Percentiles rank a stretch among this genome's conserved stretches.
Evolutionary conservation across 2,113 vertebrate genomes (phyloP).

Genomic region (Myotis brandtii): DNA sequence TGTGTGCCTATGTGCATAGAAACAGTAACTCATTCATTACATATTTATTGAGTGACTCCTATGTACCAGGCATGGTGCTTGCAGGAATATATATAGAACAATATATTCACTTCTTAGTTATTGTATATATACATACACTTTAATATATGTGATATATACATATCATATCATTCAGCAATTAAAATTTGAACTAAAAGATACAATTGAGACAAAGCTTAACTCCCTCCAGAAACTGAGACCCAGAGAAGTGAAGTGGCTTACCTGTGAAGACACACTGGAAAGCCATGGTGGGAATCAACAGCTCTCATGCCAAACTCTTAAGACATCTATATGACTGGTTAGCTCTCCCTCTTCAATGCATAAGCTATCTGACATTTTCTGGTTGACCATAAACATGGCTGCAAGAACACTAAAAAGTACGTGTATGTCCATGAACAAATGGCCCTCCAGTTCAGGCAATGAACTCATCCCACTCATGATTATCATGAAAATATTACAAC

Average conservation of each 20-base stretch:
- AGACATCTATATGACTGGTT: not conserved
- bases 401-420: not conserved
- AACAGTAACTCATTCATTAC: not conserved
- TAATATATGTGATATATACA: not conserved
- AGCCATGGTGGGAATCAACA: not conserved
- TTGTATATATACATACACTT: not conserved
- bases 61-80: not conserved
- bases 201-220: not conserved
- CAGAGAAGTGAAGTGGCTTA: not conserved
- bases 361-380: not conserved
- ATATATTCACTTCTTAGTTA: too few relatives aligned
- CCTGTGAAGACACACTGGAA: not conserved
- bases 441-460: not conserved
- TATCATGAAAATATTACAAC: not conserved
- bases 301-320: not conserved
- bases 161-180: not conserved
- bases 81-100: not conserved
- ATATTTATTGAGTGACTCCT: not conserved
- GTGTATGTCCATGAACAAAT: not conserved
- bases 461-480: not conserved
- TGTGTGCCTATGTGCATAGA: not conserved
- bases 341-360: not conserved
- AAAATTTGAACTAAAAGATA: conserved; percentile 14
- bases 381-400: not conserved
- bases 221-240: not conserved